A percentile compares a stretch with the other conserved stretches of the same genome.
phyloP scores from a whole-genome alignment of 2,888 invertebrate species.

The Dynastes maya region DNA sequence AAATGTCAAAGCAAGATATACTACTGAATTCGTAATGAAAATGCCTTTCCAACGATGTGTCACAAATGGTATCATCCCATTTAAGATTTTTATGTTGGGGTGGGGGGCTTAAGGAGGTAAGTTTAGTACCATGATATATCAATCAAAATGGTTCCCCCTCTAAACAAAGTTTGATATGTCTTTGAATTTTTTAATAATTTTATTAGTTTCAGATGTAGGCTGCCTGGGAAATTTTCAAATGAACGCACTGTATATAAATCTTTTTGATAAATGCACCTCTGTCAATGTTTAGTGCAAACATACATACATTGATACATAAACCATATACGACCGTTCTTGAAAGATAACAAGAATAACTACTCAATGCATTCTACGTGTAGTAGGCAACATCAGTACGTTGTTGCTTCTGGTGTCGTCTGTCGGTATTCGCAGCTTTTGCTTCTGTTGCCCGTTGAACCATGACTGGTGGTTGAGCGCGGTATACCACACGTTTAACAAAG shows the following conservation, averaged over 20 bases:
- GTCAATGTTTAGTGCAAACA: not conserved
- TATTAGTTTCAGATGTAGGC: too few species aligned
- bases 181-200: too few species aligned
- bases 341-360: not conserved
- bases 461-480: not conserved
- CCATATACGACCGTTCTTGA: not conserved
- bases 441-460: constrained; percentile 13
- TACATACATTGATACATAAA: not conserved
- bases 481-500: constrained; percentile 12
- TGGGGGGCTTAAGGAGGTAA: too few species aligned
- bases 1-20: too few species aligned
- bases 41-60: too few species aligned
- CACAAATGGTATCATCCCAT: too few species aligned
- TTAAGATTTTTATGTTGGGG: too few species aligned
- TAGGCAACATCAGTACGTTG: not conserved
- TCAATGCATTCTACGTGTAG: not conserved
- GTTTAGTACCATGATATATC: too few species aligned
- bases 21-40: too few species aligned
- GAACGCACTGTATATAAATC: not conserved
- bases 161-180: too few species aligned
- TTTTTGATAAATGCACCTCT: not conserved
- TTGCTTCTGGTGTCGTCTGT: constrained; percentile 8
- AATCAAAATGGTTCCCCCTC: too few species aligned
- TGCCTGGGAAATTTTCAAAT: too few species aligned
- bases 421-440: not conserved